Conservation (phyloP, 2,113 vertebrate genomes). For the Strigops habroptila region DNA sequence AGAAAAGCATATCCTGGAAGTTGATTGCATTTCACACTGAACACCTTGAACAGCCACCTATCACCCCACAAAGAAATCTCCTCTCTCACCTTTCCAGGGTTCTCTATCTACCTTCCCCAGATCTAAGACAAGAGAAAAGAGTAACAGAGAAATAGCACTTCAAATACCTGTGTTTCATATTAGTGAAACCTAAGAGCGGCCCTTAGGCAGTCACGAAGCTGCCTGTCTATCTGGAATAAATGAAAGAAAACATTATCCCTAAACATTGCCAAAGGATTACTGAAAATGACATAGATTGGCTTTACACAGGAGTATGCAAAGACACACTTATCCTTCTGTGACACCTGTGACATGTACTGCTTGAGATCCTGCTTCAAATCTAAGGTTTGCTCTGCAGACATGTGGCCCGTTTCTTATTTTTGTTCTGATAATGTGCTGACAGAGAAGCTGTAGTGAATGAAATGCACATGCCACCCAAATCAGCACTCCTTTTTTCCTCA, state of each 20-base stretch:
- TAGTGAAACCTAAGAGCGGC: not conserved
- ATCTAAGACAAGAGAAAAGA: not conserved
- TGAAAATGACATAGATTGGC: not conserved
- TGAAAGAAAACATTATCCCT: not conserved
- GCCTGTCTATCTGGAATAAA: not conserved
- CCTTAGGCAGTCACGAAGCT: not conserved
- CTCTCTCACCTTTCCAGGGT: not conserved
- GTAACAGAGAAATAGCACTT: not conserved
- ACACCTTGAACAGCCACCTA: not conserved
- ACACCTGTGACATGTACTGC: not conserved
- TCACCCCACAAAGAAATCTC: not conserved
- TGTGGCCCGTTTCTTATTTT: not conserved
- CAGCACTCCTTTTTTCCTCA: not conserved
- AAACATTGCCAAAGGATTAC: not conserved
- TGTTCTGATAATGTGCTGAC: not conserved
- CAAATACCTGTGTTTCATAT: not conserved
- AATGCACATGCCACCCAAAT: not conserved
- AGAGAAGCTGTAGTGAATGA: not conserved
- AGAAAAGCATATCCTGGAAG: not conserved
- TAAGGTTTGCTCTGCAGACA: not conserved
- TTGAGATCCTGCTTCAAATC: not conserved
- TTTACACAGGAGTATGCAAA: not conserved
- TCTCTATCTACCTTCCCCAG: not conserved
- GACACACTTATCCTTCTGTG: not conserved
- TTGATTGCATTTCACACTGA: accelerated